Conservation (phyloP, 2,113 vertebrate species). For the Eublepharis macularius region DNA sequence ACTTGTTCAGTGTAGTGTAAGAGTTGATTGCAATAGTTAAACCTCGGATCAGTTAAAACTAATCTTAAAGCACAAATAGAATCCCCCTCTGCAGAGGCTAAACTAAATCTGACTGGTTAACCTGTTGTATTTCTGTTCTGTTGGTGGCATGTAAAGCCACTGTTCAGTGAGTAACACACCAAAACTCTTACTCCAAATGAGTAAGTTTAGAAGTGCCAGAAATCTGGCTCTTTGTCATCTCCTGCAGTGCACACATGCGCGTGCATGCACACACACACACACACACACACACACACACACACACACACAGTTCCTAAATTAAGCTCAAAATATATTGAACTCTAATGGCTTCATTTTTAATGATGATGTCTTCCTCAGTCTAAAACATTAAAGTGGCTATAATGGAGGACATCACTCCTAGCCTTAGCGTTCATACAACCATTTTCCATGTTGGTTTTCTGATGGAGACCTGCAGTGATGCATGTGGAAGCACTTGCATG, state of each 20-base stretch:
- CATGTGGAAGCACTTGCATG: background rate
- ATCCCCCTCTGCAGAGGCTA: background rate
- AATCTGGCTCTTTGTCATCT: no score
- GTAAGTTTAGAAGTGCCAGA: no score
- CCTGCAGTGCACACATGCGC: no score
- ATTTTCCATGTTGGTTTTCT: no score
- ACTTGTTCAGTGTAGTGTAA: background rate
- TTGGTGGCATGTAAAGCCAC: background rate
- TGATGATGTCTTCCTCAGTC: background rate
- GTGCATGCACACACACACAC: no score
- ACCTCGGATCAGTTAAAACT: background rate
- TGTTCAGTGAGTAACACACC: background rate
- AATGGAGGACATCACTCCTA: background rate
- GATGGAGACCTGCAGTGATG: background rate
- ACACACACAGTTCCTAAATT: background rate
- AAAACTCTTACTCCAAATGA: background rate
- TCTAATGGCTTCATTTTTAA: background rate
- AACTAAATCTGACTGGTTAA: background rate
- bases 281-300: no score
- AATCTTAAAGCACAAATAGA: background rate
- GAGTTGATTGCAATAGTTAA: no score
- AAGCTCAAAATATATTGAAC: background rate
- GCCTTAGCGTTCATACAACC: background rate
- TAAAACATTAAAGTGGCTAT: no score
- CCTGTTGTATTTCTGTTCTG: background rate